Evolutionary conservation across 2,797 vertebrate species (phyloP).

Genomic region (Cephalopachus bancanus): DNA sequence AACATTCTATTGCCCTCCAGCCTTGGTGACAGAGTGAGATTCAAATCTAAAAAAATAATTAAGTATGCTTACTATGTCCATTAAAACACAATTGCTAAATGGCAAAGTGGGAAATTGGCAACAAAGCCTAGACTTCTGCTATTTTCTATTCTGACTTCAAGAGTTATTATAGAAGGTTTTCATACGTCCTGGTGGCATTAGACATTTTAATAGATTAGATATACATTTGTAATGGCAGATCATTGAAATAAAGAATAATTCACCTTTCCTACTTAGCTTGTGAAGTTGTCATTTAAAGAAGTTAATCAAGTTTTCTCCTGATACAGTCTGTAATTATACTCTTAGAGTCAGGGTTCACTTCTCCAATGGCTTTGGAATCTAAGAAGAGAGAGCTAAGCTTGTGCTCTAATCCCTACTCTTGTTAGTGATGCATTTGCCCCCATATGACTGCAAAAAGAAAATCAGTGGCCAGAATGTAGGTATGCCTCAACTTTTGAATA

Average conservation of each 20-base stretch:
- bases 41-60: background rate
- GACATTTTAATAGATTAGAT: background rate
- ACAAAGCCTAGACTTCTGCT: background rate
- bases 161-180: background rate
- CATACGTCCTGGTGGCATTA: background rate
- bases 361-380: background rate
- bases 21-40: too few relatives aligned
- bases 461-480: background rate
- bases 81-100: background rate
- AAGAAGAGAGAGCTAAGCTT: accelerated
- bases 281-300: background rate
- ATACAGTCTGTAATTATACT: background rate
- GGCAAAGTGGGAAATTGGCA: background rate
- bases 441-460: background rate
- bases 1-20: too few relatives aligned
- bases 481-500: background rate
- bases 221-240: background rate
- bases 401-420: background rate
- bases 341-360: background rate
- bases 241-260: background rate
- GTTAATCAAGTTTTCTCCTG: background rate
- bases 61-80: background rate
- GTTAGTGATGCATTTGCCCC: background rate
- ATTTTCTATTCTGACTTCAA: background rate
- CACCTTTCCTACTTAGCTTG: background rate